Evolutionary conservation across 2,888 invertebrate species (phyloP).

Genomic region (Stenchaetothrips biformis): DNA sequence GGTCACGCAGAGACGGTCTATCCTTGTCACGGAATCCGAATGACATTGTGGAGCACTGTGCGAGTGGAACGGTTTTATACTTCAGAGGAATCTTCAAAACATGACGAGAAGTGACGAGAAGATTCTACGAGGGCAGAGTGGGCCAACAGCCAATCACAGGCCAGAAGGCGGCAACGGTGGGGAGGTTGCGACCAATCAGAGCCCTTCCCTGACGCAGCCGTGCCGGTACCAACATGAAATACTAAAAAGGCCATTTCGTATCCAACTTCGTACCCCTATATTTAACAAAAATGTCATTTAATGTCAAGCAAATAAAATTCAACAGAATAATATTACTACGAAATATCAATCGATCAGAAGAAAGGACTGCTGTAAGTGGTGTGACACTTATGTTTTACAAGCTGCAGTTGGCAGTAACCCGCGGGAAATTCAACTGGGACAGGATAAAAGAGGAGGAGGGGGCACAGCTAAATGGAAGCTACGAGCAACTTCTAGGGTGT

Average conservation of each 20-base stretch:
- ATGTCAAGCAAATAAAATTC: no score
- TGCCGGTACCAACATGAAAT: background rate
- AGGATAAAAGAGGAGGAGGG: background rate
- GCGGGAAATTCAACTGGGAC: background rate
- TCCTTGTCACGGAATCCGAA: constrained; percentile 39
- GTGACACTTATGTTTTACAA: background rate
- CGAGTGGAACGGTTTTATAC: constrained; percentile 14
- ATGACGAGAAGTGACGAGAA: constrained; percentile 8
- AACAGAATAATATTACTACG: no score
- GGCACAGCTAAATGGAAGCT: background rate
- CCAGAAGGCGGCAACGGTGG: background rate
- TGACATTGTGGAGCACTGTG: constrained; percentile 36
- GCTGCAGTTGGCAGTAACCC: background rate
- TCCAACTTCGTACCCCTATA: no score
- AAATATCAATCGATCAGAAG: no score
- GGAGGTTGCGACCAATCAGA: background rate
- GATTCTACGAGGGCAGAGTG: constrained; percentile 6
- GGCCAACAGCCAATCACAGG: background rate
- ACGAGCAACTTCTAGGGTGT: background rate
- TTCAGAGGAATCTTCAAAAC: constrained; percentile 12
- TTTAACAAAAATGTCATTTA: no score
- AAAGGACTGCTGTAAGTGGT: no score
- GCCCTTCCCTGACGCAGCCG: background rate
- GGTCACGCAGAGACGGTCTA: constrained; percentile 41
- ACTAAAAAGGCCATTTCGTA: no score